phyloP scores from a whole-genome alignment of 1,140 invertebrate species.

The Calephelis virginiensis region DNA sequence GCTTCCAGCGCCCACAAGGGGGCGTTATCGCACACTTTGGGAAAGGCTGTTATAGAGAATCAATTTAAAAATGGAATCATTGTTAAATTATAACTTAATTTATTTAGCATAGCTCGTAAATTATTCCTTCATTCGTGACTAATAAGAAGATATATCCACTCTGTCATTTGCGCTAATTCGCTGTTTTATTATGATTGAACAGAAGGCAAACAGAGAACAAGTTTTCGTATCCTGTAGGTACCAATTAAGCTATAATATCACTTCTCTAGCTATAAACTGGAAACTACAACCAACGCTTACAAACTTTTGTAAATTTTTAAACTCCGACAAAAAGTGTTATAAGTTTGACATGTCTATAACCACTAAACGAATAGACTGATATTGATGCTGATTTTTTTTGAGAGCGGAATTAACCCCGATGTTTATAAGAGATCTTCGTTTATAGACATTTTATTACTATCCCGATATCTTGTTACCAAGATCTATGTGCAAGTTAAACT shows the following conservation, averaged over 20 bases:
- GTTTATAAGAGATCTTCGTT: no score
- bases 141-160: not conserved
- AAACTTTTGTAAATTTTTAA: no score
- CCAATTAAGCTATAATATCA: conserved; percentile 12
- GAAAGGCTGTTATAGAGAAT: no score
- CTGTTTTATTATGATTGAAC: conserved; percentile 23
- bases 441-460: no score
- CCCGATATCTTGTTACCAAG: no score
- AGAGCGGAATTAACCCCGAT: no score
- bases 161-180: conserved; percentile 21
- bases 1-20: no score
- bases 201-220: conserved; percentile 16
- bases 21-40: no score
- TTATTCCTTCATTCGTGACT: not conserved
- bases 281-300: not conserved
- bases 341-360: not conserved
- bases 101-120: not conserved
- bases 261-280: not conserved
- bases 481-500: no score
- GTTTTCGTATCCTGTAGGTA: conserved; percentile 22
- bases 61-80: not conserved
- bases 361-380: no score
- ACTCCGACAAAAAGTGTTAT: no score
- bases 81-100: not conserved
- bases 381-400: no score